Percentiles rank a stretch among this genome's conserved stretches.
Conservation (phyloP, 2,797 vertebrate genomes). For the Sebastes taczanowskii region DNA sequence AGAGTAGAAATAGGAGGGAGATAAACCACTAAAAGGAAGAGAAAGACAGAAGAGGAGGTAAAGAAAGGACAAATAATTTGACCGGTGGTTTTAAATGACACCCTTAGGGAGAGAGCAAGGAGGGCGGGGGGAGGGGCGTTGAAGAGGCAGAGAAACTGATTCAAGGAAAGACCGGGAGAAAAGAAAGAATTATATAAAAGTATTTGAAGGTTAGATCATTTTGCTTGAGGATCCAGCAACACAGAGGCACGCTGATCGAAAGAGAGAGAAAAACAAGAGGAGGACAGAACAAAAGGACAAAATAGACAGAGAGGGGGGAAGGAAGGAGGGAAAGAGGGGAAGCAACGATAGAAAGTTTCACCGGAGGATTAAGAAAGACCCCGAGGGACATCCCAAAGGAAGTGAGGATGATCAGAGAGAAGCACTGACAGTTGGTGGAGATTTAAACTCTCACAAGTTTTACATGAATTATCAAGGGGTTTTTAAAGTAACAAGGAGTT, state of each 20-base stretch:
- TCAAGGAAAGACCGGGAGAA: not conserved
- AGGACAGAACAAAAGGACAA: conserved; percentile 5
- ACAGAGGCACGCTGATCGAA: conserved; percentile 13
- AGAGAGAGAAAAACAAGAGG: not conserved
- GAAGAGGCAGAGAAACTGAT: conserved; percentile 11
- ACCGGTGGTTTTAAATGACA: conserved; percentile 45
- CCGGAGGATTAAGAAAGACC: conserved; percentile 57
- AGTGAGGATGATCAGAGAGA: conserved; percentile 58
- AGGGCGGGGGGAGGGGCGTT: not conserved
- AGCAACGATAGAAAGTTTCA: conserved; percentile 31
- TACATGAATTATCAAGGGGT: conserved; percentile 42
- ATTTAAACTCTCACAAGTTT: conserved; percentile 52
- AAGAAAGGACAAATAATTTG: conserved; percentile 50
- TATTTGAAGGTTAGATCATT: conserved; percentile 39
- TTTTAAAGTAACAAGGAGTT: conserved; percentile 46
- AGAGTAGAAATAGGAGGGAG: conserved; percentile 10
- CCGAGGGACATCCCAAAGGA: conserved; percentile 52
- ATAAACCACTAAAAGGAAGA: conserved; percentile 25
- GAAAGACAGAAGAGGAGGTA: conserved; percentile 1
- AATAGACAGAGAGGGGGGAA: not conserved
- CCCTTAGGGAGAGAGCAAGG: conserved; percentile 21
- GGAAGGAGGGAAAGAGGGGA: conserved; percentile 9
- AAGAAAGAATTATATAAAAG: conserved; percentile 26
- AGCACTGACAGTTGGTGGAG: conserved; percentile 53
- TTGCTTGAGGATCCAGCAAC: conserved; percentile 26